Base-by-base conservation (phyloP, 2,888 invertebrate species). In the Catocala sponsa region DNA sequence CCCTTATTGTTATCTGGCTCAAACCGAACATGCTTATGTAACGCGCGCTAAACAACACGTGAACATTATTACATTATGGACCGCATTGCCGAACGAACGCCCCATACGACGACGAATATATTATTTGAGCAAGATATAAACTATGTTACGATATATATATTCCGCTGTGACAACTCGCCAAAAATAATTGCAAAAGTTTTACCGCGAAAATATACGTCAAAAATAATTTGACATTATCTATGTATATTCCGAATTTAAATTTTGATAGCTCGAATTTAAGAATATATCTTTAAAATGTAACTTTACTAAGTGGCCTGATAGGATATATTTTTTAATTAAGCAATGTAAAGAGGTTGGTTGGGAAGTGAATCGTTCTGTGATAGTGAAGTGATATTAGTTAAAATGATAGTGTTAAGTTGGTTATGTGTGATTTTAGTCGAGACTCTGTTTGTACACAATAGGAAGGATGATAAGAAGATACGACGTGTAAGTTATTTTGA, bases 361-460 rank as follows among this genome's bases (percentile, higher is more conserved):
- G 51, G 46, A 56, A 62, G 63, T 53, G 64, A 81, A 78, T 74
- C 62, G 62, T 65, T 75, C 89, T 91, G 91, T 91, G 91, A 91
- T 91, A 90, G 52, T 72, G 65, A 68, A 81, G 87, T 91, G 89
- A 88, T 89, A 88, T 76, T 85, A 83, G 68, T 75, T 66, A 87
- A 76, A 79, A 92, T 93, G 93, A 93, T 94, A 85, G 88, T 93
- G 32, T 59, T 90, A 65, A 87, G 87, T 76, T 93, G 93, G 93
- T 58, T 92, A 55, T 82, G 83, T 13, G 75, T 88, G 11, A 60
- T 81, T 15, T 51, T 82, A 6, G 64, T 77, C 13, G 65, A 68
- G 51, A 68, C 63, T 55, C 57, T 77, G 63, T 76, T 68, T 68
- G 64, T 63, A 56, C 55, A 71, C 61, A 76, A 74, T 58, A 84